phyloP scores from a whole-genome alignment of 2,113 vertebrate species.

The Halcyon malimbica region DNA sequence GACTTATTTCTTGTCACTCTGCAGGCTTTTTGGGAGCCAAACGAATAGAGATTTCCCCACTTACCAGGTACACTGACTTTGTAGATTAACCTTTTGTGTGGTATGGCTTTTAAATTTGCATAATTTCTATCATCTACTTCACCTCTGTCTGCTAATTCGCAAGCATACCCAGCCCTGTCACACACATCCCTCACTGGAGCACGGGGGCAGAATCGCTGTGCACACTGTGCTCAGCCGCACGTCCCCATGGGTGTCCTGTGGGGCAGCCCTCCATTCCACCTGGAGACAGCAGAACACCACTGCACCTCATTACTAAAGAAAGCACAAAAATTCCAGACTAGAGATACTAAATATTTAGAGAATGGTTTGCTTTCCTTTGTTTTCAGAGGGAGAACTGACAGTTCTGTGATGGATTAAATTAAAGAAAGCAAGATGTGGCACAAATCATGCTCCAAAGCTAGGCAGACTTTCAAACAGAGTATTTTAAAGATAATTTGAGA shows the following conservation, averaged over 20 bases:
- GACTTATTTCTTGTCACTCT: conserved; percentile 3
- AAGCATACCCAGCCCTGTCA: not conserved
- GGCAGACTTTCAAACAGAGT: not conserved
- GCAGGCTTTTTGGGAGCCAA: not conserved
- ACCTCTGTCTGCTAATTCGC: not conserved
- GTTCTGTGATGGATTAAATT: not conserved
- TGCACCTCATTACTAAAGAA: not conserved
- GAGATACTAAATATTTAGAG: not conserved
- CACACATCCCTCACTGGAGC: fast-evolving
- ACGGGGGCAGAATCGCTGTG: fast-evolving
- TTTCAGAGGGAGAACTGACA: not conserved
- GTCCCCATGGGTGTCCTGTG: not conserved
- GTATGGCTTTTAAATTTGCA: conserved; percentile 22
- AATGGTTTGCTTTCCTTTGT: not conserved
- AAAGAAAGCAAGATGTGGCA: not conserved
- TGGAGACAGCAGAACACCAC: not conserved
- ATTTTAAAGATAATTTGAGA: conserved; percentile 13
- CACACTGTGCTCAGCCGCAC: not conserved
- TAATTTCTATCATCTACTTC: not conserved
- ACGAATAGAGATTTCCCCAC: not conserved
- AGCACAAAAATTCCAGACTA: not conserved
- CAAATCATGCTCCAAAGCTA: not conserved
- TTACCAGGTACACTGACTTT: not conserved
- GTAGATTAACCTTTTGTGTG: conserved; percentile 19
- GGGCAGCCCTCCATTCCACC: not conserved